Evolutionary conservation across 2,113 vertebrate species (phyloP), one percentile per base, ranked within the genome.

Genomic region (Melanocharis versteri): DNA sequence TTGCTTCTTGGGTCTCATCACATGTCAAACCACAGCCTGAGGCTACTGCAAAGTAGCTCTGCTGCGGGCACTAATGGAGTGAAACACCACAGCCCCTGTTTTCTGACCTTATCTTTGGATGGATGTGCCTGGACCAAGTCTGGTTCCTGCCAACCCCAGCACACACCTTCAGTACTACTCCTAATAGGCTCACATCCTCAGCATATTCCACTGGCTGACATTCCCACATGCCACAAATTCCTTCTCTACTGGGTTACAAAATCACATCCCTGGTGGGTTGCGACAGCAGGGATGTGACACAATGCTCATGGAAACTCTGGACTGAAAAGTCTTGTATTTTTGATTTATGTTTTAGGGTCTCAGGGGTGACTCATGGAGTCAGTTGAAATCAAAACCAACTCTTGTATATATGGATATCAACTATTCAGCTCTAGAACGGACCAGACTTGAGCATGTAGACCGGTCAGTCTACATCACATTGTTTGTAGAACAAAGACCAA

Each of bases 31-130:
- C 39, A 76, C 24, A 68, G 48, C 33, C 53, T 13, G 11, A 88
- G 24, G 11, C 56, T 56, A 18, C 9, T n/a, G 30, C 35, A 50
- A 75, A 62, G 44, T 7, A 69, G 62, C 37, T 48, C 7, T 57
- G 28, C 24, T 62, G 28, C 0, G 0, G 78, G 39, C 53, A 8
- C 10, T 75, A 35, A 26, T 0, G 2, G 31, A 54, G 54, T 37
- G 15, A 84, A 57, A 53, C 11, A 51, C 15, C 4, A 8, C 2
- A 37, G 54, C 53, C 89, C 9, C 44, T 24, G 7, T 37, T 64
- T 21, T 47, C 51, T 48, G 42, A 53, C 11, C 16, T 58, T 48
- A n/a, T 17, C 24, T 31, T 83, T 1, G 2, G 9, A 18, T 7
- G 13, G 8, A 64, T 23, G 7, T 24, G 17, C 10, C 48, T 31